A percentile compares a stretch with the other conserved stretches of the same genome.
These are phyloP conservation scores for Epirrita christyi DNA, from an alignment of 2,888 invertebrate species.

Conservation along the genomic window DNA sequence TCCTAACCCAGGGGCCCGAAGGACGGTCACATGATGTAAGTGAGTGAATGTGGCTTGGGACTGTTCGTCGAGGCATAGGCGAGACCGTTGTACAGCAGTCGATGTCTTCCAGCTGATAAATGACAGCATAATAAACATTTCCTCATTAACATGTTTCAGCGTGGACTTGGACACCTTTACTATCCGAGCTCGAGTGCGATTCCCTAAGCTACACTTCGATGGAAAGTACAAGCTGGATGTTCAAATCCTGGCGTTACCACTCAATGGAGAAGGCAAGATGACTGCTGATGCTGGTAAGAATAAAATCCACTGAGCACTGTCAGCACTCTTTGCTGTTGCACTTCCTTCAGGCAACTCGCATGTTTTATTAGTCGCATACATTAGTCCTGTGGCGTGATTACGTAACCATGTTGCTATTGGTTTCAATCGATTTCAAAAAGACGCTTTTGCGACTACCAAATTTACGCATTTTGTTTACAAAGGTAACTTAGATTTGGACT, in stretches of 20 bases:
- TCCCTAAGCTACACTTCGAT: constrained; percentile 82
- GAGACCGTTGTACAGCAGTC: too few relatives aligned
- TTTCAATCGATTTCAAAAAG: too few relatives aligned
- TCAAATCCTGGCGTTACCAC: constrained; percentile 80
- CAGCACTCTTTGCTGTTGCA: too few relatives aligned
- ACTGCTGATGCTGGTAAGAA: constrained; percentile 82
- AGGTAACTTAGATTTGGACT: too few relatives aligned
- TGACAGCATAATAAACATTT: neutral
- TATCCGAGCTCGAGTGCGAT: constrained; percentile 74
- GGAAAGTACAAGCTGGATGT: constrained; percentile 85
- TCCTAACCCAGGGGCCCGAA: too few relatives aligned
- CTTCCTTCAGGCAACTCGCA: neutral
- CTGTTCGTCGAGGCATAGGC: too few relatives aligned
- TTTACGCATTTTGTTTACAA: too few relatives aligned
- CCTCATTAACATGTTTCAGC: constrained; percentile 57
- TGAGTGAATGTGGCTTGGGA: too few relatives aligned
- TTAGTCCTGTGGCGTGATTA: neutral
- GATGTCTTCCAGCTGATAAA: too few relatives aligned
- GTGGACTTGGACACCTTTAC: constrained; percentile 77
- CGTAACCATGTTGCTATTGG: too few relatives aligned
- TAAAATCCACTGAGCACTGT: neutral
- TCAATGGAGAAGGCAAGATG: constrained; percentile 85
- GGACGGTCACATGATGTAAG: too few relatives aligned
- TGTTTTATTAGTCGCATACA: neutral
- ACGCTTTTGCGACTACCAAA: too few relatives aligned